A percentile compares a stretch with the other conserved stretches of the same genome.
phyloP scores from a whole-genome alignment of 2,113 vertebrate genomes.

The Colius striatus region DNA sequence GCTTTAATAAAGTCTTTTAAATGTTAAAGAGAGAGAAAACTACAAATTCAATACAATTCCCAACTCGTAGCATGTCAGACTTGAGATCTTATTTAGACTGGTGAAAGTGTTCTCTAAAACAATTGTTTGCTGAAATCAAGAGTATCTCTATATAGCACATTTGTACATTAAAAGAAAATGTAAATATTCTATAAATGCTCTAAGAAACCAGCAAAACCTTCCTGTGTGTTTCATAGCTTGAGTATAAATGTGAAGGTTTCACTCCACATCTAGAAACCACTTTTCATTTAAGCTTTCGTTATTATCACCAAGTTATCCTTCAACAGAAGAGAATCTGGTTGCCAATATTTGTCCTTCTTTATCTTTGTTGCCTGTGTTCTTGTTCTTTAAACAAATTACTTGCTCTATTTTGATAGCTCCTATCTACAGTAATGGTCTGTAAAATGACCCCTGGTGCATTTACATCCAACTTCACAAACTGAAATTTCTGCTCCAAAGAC shows the following conservation, averaged over 20 bases:
- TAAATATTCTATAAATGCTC: not conserved
- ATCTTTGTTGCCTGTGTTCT: conserved; percentile 14
- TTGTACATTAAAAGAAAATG: not conserved
- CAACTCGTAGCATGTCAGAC: not conserved
- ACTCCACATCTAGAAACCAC: not conserved
- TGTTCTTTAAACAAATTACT: conserved; percentile 39
- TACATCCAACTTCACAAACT: not conserved
- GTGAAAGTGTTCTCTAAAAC: not conserved
- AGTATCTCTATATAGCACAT: not conserved
- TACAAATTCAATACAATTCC: not conserved
- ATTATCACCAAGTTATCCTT: not conserved
- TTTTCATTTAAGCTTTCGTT: not conserved
- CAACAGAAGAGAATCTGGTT: not conserved
- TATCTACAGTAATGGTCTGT: not conserved
- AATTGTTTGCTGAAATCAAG: not conserved
- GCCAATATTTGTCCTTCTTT: not conserved
- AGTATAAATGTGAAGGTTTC: not conserved
- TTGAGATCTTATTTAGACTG: not conserved
- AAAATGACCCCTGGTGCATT: conserved; percentile 33
- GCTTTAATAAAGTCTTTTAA: not conserved
- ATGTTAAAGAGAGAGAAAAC: not conserved
- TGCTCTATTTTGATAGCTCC: conserved; percentile 43
- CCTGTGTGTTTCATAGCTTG: not conserved
- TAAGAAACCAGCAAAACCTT: not conserved
- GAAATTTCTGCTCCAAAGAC: not conserved